Percentiles rank a stretch among this genome's conserved stretches.
These are phyloP conservation scores for Hydrolagus colliei DNA, from an alignment of 2,797 vertebrate species.

Conservation along the genomic window DNA sequence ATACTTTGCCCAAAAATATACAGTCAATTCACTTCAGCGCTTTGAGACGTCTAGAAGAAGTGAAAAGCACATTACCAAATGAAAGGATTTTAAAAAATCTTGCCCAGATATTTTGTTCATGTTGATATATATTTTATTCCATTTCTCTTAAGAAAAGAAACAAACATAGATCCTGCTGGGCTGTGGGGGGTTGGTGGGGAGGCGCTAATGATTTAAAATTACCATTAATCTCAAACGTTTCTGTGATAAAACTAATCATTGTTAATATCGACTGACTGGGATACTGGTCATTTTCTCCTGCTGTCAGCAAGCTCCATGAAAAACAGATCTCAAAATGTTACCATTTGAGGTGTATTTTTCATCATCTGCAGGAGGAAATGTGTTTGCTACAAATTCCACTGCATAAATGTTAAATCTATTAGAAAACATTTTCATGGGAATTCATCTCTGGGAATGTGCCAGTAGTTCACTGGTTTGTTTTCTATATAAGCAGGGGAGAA, in stretches of 20 bases:
- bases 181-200: not conserved
- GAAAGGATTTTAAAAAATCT: not conserved
- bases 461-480: not conserved
- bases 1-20: too few relatives aligned
- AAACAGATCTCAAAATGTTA: not conserved
- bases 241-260: not conserved
- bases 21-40: too few relatives aligned
- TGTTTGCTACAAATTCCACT: not conserved
- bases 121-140: not conserved
- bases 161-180: not conserved
- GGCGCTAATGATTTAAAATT: too few relatives aligned
- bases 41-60: too few relatives aligned
- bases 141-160: not conserved
- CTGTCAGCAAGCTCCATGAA: not conserved
- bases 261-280: not conserved
- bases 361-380: not conserved
- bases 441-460: not conserved
- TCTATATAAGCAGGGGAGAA: not conserved
- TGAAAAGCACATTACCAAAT: too few relatives aligned
- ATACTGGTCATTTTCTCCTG: not conserved
- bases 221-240: too few relatives aligned
- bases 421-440: not conserved
- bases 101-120: not conserved
- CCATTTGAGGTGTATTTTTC: not conserved
- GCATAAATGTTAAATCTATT: not conserved